Percentiles rank a stretch among this genome's conserved stretches.
Conservation (phyloP, 1,140 invertebrate species). For the Diploscapter pachys region DNA sequence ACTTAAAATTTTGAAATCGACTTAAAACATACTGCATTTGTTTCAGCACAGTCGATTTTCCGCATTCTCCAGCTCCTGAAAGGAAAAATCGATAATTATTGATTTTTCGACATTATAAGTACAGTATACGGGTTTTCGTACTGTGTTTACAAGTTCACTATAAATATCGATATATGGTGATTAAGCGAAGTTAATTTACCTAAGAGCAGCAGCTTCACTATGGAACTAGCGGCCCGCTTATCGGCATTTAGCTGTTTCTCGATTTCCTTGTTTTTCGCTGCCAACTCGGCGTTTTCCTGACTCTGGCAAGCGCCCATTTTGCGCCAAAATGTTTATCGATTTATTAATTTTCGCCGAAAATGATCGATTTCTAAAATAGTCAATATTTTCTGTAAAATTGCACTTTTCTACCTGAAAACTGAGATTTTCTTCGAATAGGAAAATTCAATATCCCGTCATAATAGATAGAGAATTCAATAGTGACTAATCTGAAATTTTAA, state of each 20-base stretch:
- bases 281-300: constrained; percentile 26
- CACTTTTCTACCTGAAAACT: no score
- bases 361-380: no score
- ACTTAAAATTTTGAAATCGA: not conserved
- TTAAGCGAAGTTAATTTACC: constrained; percentile 15
- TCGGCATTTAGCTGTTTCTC: constrained; percentile 40
- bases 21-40: constrained; percentile 50
- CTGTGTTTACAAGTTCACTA: not conserved
- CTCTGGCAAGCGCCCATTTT: constrained; percentile 34
- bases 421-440: no score
- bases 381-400: no score
- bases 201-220: constrained; percentile 54
- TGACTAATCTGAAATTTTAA: no score
- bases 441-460: no score
- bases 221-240: constrained; percentile 31
- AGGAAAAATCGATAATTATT: not conserved
- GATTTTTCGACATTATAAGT: not conserved
- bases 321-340: not conserved
- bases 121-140: not conserved
- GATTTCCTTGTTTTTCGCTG: constrained; percentile 39
- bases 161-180: not conserved
- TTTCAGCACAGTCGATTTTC: constrained; percentile 55
- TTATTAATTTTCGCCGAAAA: not conserved
- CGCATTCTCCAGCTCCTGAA: constrained; percentile 52
- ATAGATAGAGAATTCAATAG: no score